phyloP scores from a whole-genome alignment of 2,113 vertebrate species.

The Amblyornis subalaris region DNA sequence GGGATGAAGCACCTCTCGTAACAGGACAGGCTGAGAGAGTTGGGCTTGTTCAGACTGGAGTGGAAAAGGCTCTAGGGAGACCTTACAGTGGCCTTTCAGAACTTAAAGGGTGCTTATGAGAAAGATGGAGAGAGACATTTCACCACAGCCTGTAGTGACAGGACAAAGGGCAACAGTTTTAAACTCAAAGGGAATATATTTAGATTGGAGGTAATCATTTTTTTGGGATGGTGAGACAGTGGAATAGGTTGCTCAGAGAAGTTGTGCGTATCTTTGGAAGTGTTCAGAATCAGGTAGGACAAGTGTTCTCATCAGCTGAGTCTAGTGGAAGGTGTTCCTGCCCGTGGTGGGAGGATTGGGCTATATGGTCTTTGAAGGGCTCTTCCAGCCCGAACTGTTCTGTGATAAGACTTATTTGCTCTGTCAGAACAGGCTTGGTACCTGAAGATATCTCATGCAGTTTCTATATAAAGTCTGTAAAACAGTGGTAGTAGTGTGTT shows the following conservation, averaged over 20 bases:
- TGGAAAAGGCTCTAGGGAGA: not conserved
- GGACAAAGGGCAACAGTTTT: not conserved
- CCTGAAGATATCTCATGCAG: not conserved
- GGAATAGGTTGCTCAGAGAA: not conserved
- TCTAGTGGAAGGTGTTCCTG: not conserved
- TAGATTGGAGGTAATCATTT: not conserved
- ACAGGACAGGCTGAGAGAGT: not conserved
- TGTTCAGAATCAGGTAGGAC: not conserved
- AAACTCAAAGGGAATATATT: not conserved
- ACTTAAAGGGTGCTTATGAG: not conserved
- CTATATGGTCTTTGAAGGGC: not conserved
- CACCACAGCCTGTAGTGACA: not conserved
- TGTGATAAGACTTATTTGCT: not conserved
- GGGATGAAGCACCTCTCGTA: not conserved
- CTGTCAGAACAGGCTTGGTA: not conserved
- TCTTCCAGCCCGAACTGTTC: not conserved
- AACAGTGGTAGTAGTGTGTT: not conserved
- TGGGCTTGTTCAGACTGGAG: not conserved
- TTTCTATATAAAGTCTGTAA: not conserved
- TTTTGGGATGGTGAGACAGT: not conserved
- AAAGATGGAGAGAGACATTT: not conserved
- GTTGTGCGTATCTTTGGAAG: not conserved
- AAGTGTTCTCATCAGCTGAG: not conserved
- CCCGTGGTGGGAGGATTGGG: rapidly evolving
- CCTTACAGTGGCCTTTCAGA: not conserved